Base-by-base conservation (phyloP, 2,888 invertebrate genomes). In the Oscheius onirici region DNA sequence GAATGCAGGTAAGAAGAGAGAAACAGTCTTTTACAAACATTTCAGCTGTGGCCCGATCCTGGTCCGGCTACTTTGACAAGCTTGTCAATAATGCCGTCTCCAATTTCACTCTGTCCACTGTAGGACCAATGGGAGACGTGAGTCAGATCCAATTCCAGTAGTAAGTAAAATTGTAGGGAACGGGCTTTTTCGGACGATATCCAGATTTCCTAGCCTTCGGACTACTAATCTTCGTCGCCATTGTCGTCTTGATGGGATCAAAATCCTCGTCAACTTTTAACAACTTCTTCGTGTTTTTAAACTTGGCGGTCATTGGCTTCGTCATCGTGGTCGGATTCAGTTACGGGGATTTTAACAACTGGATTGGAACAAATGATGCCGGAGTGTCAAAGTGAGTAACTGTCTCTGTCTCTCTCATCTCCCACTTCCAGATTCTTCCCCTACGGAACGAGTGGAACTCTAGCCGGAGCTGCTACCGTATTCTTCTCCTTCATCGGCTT, bases 321-420 rank as follows among this genome's bases (percentile, higher is more conserved):
- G 84, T 89, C 15, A 87, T 88, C 51, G 82, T 85, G 34, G 90
- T 94, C 13, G 95, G 95, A 0, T 92, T 94, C 86, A 92, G 92
- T 88, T 94, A 93, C 86, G 94, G 94, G 0, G 92, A 95, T 83
- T 88, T 92, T 13, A 89, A 89, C 11, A 94, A 95, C 86, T 95
- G 95, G 95, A 46, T 69, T 1, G 76, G 77, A 15, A 66, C 69
- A 1, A 54, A 70, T 44, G 51, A 63, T 1, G 55, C 67, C 17
- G 77, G 80, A n/a, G 46, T 57, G 0, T 77, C 75, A 3, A 74
- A 55, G 49, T 80, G 6, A 68, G n/a, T 46, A 46, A 46, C 34
- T 34, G 34, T 34, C 34, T 34, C 34, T 34, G 5, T 34, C 5
- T 34, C 34, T 34, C 34, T n/a, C n/a, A n/a, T n/a, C n/a, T n/a